phyloP scores from a whole-genome alignment of 2,888 invertebrate species.

The Perdita meconis region DNA sequence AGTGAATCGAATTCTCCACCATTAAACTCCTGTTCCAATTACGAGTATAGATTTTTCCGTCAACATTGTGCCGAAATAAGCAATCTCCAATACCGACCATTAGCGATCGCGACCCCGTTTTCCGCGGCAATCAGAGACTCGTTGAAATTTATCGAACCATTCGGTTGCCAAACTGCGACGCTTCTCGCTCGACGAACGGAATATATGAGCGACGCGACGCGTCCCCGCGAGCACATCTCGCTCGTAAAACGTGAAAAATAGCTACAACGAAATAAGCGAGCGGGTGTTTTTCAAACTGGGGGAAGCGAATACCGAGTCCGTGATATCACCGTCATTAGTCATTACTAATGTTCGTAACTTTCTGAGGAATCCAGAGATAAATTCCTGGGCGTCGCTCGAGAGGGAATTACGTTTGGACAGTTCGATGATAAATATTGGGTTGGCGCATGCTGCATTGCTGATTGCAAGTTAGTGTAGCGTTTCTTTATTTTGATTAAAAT shows the following conservation, averaged over 20 bases:
- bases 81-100: constrained; percentile 63
- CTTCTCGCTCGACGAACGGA: constrained; percentile 17
- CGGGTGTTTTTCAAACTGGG: neutral
- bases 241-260: constrained; percentile 23
- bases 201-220: constrained; percentile 19
- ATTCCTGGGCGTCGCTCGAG: too few relatives aligned
- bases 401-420: too few relatives aligned
- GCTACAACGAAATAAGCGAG: constrained; percentile 1
- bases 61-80: constrained; percentile 38
- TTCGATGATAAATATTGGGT: too few relatives aligned
- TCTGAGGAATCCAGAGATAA: too few relatives aligned
- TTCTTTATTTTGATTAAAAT: too few relatives aligned
- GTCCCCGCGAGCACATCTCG: neutral
- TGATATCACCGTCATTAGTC: too few relatives aligned
- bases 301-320: too few relatives aligned
- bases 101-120: constrained; percentile 60
- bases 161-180: constrained; percentile 41
- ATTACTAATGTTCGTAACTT: too few relatives aligned
- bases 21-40: constrained; percentile 26
- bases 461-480: too few relatives aligned
- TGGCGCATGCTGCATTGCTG: too few relatives aligned
- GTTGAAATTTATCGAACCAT: constrained; percentile 59
- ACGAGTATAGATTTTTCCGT: constrained; percentile 44
- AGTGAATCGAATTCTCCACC: neutral
- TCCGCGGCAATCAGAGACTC: constrained; percentile 32